phyloP scores from a whole-genome alignment of 2,888 invertebrate genomes.

The Syritta pipiens region DNA sequence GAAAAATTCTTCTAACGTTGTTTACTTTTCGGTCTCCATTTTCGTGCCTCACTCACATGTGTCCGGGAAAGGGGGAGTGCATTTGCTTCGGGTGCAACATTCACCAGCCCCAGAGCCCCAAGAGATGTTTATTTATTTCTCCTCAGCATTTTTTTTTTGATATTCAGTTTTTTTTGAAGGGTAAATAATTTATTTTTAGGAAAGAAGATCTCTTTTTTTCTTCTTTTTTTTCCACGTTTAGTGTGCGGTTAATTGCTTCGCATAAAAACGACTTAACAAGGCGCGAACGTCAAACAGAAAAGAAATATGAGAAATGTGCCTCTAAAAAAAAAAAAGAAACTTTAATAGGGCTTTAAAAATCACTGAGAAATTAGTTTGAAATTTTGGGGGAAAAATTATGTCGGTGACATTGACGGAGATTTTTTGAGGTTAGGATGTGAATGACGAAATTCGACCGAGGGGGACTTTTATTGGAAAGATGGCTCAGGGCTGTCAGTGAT shows the following conservation, averaged over 20 bases:
- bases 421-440: no score
- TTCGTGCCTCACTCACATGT: slow-evolving; percentile 27
- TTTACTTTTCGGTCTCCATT: slow-evolving; percentile 43
- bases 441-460: no score
- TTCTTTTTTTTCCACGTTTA: slow-evolving; percentile 43
- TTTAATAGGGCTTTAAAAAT: neutral
- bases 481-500: no score
- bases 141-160: slow-evolving; percentile 45
- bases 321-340: slow-evolving; percentile 4
- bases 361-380: neutral
- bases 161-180: slow-evolving; percentile 46
- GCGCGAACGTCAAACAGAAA: neutral
- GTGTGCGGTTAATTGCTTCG: slow-evolving; percentile 36
- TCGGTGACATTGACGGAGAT: no score
- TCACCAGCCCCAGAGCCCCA: neutral
- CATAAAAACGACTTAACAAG: slow-evolving; percentile 33
- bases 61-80: neutral
- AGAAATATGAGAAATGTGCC: neutral
- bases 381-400: no score
- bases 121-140: slow-evolving; percentile 49
- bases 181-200: slow-evolving; percentile 66
- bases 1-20: slow-evolving; percentile 26
- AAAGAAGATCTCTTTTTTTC: slow-evolving; percentile 26
- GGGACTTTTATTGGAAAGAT: no score
- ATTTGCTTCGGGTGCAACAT: slow-evolving; percentile 4